These are phyloP conservation scores for Taphrorychus bicolor DNA, from an alignment of 2,888 invertebrate species.

Conservation along the genomic window DNA sequence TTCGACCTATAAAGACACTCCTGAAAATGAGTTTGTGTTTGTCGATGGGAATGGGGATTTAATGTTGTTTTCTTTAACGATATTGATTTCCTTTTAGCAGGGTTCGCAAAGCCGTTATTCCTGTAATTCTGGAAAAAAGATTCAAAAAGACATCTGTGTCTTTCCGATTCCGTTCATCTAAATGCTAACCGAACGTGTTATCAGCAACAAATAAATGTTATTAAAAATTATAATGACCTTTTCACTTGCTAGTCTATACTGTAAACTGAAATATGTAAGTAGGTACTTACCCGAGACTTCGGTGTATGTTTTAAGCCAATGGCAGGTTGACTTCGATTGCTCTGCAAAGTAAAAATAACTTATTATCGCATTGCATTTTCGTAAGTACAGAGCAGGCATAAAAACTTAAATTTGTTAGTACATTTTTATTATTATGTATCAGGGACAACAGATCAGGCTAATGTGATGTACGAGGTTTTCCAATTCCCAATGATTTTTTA, in stretches of 20 bases:
- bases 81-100: background rate
- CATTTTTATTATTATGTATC: no score
- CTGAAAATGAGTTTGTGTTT: background rate
- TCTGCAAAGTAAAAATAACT: slow-evolving; percentile 62
- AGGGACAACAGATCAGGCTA: no score
- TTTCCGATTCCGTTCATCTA: no score
- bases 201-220: slow-evolving; percentile 39
- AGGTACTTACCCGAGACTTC: slow-evolving; percentile 69
- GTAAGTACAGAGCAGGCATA: no score
- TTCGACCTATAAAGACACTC: background rate
- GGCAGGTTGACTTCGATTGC: slow-evolving; percentile 72
- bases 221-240: no score
- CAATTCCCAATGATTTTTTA: no score
- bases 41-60: background rate
- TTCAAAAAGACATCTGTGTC: no score
- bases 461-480: no score
- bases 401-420: no score
- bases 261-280: slow-evolving; percentile 5
- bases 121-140: background rate
- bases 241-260: background rate
- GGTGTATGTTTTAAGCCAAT: slow-evolving; percentile 72
- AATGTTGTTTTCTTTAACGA: background rate
- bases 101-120: background rate
- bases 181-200: no score
- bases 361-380: no score